A percentile compares a stretch with the other conserved stretches of the same genome.
These are phyloP conservation scores for Endomychus coccineus DNA, from an alignment of 2,888 invertebrate species.

Conservation along the genomic window DNA sequence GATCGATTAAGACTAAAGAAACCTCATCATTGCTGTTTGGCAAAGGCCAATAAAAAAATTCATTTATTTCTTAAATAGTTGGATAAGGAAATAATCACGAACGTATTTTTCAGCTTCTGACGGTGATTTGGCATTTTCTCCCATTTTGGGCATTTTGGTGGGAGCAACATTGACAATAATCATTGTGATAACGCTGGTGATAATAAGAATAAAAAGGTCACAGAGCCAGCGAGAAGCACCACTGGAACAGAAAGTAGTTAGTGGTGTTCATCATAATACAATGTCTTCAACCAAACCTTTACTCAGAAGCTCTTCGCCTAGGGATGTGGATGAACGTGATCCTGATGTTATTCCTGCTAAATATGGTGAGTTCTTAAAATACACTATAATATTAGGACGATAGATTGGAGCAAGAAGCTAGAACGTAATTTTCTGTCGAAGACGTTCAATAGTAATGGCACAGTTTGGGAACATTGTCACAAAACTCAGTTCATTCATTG, in stretches of 20 bases:
- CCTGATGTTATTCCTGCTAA: slow-evolving; percentile 70
- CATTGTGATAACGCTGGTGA: slow-evolving; percentile 46
- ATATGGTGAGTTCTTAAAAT: slow-evolving; percentile 58
- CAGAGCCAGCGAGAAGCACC: slow-evolving; percentile 32
- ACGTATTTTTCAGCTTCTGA: slow-evolving; percentile 50
- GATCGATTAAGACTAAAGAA: too few species aligned
- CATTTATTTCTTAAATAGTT: too few species aligned
- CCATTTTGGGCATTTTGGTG: slow-evolving; percentile 49
- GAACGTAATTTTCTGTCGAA: too few species aligned
- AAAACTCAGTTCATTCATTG: too few species aligned
- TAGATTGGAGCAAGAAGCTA: too few species aligned
- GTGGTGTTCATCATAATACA: slow-evolving; percentile 36
- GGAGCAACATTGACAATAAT: slow-evolving; percentile 50
- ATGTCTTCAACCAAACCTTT: slow-evolving; percentile 40
- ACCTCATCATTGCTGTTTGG: too few species aligned
- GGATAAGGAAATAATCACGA: too few species aligned
- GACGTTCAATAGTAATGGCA: too few species aligned
- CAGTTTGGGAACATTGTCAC: too few species aligned
- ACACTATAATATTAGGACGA: too few species aligned
- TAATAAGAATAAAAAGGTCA: slow-evolving; percentile 45
- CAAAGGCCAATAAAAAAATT: too few species aligned
- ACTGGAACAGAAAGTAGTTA: slow-evolving; percentile 43
- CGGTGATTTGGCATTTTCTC: slow-evolving; percentile 49
- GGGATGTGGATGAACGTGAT: slow-evolving; percentile 53
- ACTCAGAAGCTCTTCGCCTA: slow-evolving; percentile 38